A percentile compares a stretch with the other conserved stretches of the same genome.
phyloP scores from a whole-genome alignment of 2,113 vertebrate species.

The Lepisosteus osseus region DNA sequence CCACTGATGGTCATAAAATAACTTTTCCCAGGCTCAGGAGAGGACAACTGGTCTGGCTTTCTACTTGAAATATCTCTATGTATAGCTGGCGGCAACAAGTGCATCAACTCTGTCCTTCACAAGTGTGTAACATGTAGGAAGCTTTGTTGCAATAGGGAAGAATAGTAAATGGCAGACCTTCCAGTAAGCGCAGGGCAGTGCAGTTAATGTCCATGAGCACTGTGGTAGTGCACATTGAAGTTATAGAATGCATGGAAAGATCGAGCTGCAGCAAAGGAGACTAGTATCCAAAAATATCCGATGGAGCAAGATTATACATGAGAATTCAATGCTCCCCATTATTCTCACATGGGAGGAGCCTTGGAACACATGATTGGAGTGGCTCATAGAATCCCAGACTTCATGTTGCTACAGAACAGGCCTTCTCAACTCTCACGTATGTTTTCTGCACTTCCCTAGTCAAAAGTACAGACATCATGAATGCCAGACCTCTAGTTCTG shows the following conservation, averaged over 20 bases:
- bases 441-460: constrained; percentile 7
- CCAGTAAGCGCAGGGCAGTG: no score
- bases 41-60: no score
- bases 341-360: constrained; percentile 23
- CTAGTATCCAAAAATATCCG: background rate
- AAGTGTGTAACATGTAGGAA: background rate
- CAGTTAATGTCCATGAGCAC: no score
- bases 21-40: no score
- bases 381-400: background rate
- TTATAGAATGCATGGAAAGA: background rate
- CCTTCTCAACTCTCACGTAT: background rate
- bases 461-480: constrained; percentile 1
- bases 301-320: constrained; percentile 16
- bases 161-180: background rate
- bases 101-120: background rate
- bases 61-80: background rate
- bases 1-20: no score
- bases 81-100: background rate
- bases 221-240: no score
- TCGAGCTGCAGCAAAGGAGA: background rate
- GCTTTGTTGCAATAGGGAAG: background rate
- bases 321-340: constrained; percentile 20
- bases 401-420: background rate
- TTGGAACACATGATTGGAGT: constrained; percentile 19
- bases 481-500: constrained; percentile 1